Evolutionary conservation across 2,113 vertebrate genomes (phyloP), one percentile per base, ranked within the genome.

Genomic region (Corvus moneduloides): DNA sequence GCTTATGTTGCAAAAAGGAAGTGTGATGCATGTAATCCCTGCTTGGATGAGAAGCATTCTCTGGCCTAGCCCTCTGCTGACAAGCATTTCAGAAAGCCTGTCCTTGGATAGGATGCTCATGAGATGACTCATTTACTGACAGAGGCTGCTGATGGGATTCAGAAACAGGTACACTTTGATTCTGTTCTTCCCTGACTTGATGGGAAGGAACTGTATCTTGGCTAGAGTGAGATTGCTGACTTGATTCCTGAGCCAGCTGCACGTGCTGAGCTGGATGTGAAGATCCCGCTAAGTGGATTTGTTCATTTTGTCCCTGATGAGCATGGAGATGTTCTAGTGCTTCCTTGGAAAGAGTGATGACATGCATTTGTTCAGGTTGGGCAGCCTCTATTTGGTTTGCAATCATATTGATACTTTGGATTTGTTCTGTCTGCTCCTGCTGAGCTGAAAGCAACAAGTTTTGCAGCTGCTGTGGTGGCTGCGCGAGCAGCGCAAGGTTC

Each of bases 261-360:
- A 98, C 58, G 2, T 97, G 98, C 54, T 98, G 98, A 30, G 98
- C 86, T 6, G 98, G 92, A 69, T 89, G 94, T 0, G 97, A 83
- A 73, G 97, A 41, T 13, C 73, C 91, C 2, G 96, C 33, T 59
- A 98, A 87, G 30, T 91, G 97, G 44, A 98, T 97, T 76, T 95
- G 97, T 89, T 96, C 96, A 15, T 96, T 96, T 80, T 94, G 97
- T 7, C 97, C 98, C 23, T 98, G 98, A 75, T 99, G 98, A 84
- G 97, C 97, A 30, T 98, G 99, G 24, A 99, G 98, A 35, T 98
- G 99, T 93, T 99, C 98, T 85, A 99, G 97, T 1, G 98, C 98
- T 90, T 99, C 99, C 97, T 99, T 99, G 27, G 98, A 99, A 88
- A 99, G 97, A 2, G 99, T 99, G 95, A 99, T 99, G 20, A 99